Conservation (phyloP, 2,888 invertebrate species). For the Lepidocyrtinus sp. region DNA sequence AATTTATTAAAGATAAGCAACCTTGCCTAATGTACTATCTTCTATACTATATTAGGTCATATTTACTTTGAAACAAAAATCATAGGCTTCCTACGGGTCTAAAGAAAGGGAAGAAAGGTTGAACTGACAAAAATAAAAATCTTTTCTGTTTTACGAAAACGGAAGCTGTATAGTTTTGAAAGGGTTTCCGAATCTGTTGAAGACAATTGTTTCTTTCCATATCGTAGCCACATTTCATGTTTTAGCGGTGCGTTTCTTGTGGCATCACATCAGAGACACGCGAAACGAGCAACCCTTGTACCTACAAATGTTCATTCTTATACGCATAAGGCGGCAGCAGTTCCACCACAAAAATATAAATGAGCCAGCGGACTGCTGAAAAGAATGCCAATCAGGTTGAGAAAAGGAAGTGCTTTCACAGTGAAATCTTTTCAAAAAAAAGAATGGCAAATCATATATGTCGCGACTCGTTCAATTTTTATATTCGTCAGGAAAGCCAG, state of each 20-base stretch:
- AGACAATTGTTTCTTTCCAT: background rate
- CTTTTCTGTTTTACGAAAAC: background rate
- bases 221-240: too few relatives aligned
- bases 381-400: slow-evolving; percentile 39
- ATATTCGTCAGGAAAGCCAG: background rate
- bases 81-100: background rate
- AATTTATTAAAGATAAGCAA: too few relatives aligned
- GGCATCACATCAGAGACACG: background rate
- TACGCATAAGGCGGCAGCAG: background rate
- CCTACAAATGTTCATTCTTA: background rate
- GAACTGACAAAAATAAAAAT: background rate
- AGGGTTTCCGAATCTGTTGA: background rate
- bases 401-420: background rate
- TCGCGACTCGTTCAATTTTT: background rate
- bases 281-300: background rate
- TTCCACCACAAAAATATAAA: slow-evolving; percentile 38
- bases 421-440: background rate
- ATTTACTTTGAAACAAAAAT: background rate
- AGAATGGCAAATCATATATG: background rate
- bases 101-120: background rate
- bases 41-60: too few relatives aligned
- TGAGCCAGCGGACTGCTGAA: slow-evolving; percentile 37
- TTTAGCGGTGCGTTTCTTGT: background rate
- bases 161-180: background rate
- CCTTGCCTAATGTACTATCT: too few relatives aligned